Base-by-base conservation (phyloP, 2,888 invertebrate genomes). In the Melinaea marsaeus region DNA sequence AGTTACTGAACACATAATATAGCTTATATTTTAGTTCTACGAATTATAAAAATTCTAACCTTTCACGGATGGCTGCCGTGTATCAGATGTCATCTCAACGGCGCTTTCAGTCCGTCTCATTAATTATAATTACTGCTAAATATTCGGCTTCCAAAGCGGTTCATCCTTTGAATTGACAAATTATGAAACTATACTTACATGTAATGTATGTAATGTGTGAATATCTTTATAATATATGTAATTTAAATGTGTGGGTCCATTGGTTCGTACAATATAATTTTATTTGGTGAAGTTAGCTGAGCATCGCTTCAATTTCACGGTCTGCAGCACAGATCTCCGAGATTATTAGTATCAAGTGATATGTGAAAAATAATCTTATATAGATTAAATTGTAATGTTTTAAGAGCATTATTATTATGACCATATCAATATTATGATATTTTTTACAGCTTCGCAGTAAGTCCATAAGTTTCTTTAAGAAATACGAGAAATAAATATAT, bases 41-140 rank as follows among this genome's bases (percentile, higher is more conserved):
- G 67, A 65, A 67, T 65, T 65, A 13, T 61, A 67, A 67, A 65
- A 65, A 63, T 59, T 56, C 59, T 56, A 63, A 65, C 55, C 57
- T 57, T 47, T 51, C 63, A 5, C 66, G 65, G 69, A 59, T 71
- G 71, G 71, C 72, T 73, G 74, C 71, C 71, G 71, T 66, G 72
- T 81, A 83, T 86, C 81, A 75, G 72, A 73, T 87, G 84, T 77
- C 85, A 72, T 74, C 77, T 81, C 84, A 84, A 83, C 78, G 80
- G 74, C 77, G 79, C 75, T 77, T 79, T 79, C 77, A 78, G 82
- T 77, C 77, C 78, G 79, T 79, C 85, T 86, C 83, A 80, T 85
- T 85, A 84, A 83, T 83, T 81, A 77, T 83, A 85, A 86, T 85
- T 83, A 84, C 77, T 73, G 75, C 74, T 78, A 79, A 83, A 80